phyloP scores from a whole-genome alignment of 2,888 invertebrate species.

The Cylindroiulus punctatus region DNA sequence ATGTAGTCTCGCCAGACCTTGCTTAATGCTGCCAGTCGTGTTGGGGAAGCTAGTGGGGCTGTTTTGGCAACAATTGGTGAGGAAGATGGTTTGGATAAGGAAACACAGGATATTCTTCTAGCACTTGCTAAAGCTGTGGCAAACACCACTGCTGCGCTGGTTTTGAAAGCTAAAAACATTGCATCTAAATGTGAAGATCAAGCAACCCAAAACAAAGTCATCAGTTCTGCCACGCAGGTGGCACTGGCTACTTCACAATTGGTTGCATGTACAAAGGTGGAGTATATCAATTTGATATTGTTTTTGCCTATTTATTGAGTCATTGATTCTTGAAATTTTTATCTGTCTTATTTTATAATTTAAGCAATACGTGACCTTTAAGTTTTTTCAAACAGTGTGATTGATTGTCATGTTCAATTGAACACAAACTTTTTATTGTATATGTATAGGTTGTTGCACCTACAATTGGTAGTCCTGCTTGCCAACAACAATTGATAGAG shows the following conservation, averaged over 20 bases:
- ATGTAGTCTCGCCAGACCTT: constrained; percentile 86
- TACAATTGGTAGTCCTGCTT: constrained; percentile 71
- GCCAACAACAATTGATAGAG: constrained; percentile 86
- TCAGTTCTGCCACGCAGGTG: constrained; percentile 95
- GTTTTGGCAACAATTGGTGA: constrained; percentile 93
- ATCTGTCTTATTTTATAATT: too few relatives aligned
- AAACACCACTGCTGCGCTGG: constrained; percentile 95
- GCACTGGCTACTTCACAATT: constrained; percentile 97
- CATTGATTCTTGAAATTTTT: too few relatives aligned
- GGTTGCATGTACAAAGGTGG: constrained; percentile 90
- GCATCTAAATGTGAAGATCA: constrained; percentile 86
- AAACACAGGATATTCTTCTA: constrained; percentile 80
- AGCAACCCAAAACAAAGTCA: constrained; percentile 84
- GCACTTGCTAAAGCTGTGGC: constrained; percentile 97
- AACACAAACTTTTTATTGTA: constrained; percentile 49
- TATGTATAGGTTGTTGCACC: constrained; percentile 71
- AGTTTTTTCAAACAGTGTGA: neutral
- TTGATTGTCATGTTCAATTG: neutral
- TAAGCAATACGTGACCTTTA: neutral
- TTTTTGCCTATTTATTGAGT: too few relatives aligned
- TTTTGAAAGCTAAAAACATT: constrained; percentile 95
- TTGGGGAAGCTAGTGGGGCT: constrained; percentile 95
- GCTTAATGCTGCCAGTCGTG: constrained; percentile 92
- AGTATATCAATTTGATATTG: neutral
- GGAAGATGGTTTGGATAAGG: constrained; percentile 74